Percentiles rank a stretch among this genome's conserved stretches.
Conservation (phyloP, 2,888 invertebrate species). For the Tetanocera ferruginea region DNA sequence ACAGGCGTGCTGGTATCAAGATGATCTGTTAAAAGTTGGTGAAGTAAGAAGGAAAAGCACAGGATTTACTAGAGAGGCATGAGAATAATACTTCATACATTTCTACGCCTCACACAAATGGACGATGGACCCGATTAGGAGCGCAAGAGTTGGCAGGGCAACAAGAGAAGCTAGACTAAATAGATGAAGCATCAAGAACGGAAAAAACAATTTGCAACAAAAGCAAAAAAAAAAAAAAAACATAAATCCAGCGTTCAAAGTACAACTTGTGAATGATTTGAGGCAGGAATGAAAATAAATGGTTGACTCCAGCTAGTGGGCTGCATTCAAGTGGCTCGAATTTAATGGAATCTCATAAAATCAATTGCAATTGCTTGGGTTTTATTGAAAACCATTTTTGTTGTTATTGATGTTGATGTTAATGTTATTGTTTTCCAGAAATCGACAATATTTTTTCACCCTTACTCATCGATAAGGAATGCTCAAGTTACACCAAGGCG, state of each 20-base stretch:
- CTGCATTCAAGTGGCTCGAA: conserved; percentile 2
- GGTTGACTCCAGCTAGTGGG: not conserved
- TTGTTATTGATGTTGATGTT: no score
- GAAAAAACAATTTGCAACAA: not conserved
- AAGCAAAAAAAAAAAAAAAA: not conserved
- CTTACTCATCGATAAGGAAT: no score
- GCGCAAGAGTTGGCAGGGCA: not conserved
- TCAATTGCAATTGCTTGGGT: not conserved
- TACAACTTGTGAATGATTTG: conserved; percentile 5
- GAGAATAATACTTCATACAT: not conserved
- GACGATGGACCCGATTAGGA: not conserved
- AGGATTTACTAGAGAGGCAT: not conserved
- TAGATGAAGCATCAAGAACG: conserved; percentile 18
- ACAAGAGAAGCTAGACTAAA: conserved; percentile 9
- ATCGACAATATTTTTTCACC: no score
- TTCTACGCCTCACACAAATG: not conserved
- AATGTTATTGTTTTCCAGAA: no score
- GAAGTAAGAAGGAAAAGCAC: no score
- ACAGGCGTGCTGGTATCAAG: no score
- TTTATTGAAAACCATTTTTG: not conserved
- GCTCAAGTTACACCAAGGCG: no score
- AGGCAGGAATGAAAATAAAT: not conserved
- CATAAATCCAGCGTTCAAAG: conserved; percentile 22
- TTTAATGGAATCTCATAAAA: conserved; percentile 1
- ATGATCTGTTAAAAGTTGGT: no score